Base-by-base conservation (phyloP, 2,797 vertebrate species). In the Schizothorax lantsangensis region DNA sequence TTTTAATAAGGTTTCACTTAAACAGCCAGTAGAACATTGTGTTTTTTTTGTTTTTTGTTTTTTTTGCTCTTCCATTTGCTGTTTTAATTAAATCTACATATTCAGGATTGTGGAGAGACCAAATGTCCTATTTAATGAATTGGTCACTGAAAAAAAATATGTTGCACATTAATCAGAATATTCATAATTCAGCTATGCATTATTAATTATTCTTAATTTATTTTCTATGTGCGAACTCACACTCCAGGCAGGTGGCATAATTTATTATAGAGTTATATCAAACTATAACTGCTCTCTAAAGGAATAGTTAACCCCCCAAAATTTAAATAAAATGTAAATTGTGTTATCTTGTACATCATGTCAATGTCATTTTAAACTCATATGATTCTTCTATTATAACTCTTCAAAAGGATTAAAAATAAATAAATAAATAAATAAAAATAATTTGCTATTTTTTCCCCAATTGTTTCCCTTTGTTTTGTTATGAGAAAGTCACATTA, bases 11-110 rank as follows among this genome's bases (percentile, higher is more conserved):
- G 26, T 66, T 33, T 66, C 14, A 33, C 26, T 33, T 33, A 30
- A 66, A 66, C 26, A 66, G 26, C 12, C 59, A 12, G 23, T 15
- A 64, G 26, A 1, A 26, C 5, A 14, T 30, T 64, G 10, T 26
- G n/a, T 26, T 14, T 54, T 21, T 21, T 19, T 52, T 52, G 2
- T 36, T n/a, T n/a, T 52, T 15, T 17, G 6, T 52, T 54, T 9
- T 43, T 14, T 23, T 57, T 23, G 7, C 1, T 23, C 7, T 21
- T 57, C 1, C 59, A 62, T 26, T 62, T 62, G 59, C 59, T 26
- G 12, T 62, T 62, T 30, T 30, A 64, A 64, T 64, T 64, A 64
- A 64, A 64, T 64, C 62, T 66, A 66, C 62, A 33, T 66, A 66
- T 66, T 7, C 62, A 49, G 40, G 21, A 38, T 21, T 69, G 66